phyloP scores from a whole-genome alignment of 1,140 invertebrate genomes.

The Neodiprion lecontei region DNA sequence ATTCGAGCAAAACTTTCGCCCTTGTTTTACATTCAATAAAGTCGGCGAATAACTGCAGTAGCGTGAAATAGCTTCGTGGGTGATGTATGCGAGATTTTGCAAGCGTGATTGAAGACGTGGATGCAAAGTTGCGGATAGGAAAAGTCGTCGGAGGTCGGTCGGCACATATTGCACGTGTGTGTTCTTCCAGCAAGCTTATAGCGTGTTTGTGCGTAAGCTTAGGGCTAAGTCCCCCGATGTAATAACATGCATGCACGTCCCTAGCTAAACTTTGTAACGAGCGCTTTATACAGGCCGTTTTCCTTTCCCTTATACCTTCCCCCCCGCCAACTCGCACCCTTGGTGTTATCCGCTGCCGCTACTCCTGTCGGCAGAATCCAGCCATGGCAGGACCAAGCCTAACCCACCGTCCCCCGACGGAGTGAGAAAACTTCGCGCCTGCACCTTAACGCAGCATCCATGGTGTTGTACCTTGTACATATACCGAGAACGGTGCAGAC shows the following conservation, averaged over 20 bases:
- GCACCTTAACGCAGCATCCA: slow-evolving; percentile 40
- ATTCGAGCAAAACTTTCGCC: too few relatives aligned
- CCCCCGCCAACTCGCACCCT: not conserved
- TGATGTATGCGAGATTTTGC: too few relatives aligned
- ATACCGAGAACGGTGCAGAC: slow-evolving; percentile 24
- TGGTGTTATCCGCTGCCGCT: slow-evolving; percentile 10
- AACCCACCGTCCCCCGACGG: not conserved
- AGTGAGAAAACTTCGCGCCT: slow-evolving; percentile 38
- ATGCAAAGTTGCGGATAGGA: not conserved
- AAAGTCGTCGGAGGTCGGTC: not conserved
- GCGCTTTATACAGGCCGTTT: slow-evolving; percentile 33
- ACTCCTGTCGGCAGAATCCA: too few relatives aligned
- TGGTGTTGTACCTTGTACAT: slow-evolving; percentile 23
- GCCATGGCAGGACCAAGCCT: not conserved
- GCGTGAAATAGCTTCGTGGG: too few relatives aligned
- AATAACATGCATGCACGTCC: slow-evolving; percentile 44
- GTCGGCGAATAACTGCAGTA: too few relatives aligned
- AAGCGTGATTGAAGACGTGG: not conserved
- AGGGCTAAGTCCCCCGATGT: slow-evolving; percentile 40
- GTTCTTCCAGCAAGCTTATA: slow-evolving; percentile 21
- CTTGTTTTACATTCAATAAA: too few relatives aligned
- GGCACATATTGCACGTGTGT: slow-evolving; percentile 28
- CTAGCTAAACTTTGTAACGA: slow-evolving; percentile 42
- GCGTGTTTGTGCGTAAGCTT: slow-evolving; percentile 41
- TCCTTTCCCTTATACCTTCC: slow-evolving; percentile 5